Percentiles rank a stretch among this genome's conserved stretches.
Evolutionary conservation across 2,113 vertebrate genomes (phyloP).

Genomic region (Oryzias celebensis): DNA sequence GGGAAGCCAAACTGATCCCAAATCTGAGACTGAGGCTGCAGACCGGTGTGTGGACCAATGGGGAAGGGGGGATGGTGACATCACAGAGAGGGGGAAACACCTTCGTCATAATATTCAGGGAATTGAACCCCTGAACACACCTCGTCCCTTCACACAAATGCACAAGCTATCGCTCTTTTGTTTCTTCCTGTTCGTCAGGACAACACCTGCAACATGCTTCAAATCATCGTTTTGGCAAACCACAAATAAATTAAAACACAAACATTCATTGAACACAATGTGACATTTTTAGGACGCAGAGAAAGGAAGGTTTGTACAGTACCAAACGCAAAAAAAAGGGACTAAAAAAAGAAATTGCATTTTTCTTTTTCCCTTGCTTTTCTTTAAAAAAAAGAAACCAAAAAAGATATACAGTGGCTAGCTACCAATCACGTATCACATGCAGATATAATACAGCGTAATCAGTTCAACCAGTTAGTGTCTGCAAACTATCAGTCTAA

Average conservation of each 20-base stretch:
- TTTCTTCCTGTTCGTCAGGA: constrained; percentile 67
- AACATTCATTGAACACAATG: constrained; percentile 77
- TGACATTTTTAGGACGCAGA: constrained; percentile 72
- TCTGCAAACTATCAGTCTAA: constrained; percentile 83
- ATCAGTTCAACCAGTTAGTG: constrained; percentile 80
- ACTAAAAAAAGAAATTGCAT: constrained; percentile 66
- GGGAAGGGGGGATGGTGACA: constrained; percentile 59
- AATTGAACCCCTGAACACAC: constrained; percentile 42
- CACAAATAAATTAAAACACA: constrained; percentile 81
- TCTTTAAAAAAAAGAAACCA: constrained; percentile 61
- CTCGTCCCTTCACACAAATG: constrained; percentile 67
- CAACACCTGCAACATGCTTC: constrained; percentile 77
- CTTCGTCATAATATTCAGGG: constrained; percentile 35
- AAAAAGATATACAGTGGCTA: constrained; percentile 75
- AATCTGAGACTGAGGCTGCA: constrained; percentile 38
- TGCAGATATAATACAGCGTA: constrained; percentile 80
- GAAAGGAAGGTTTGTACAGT: constrained; percentile 66
- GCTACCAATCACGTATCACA: constrained; percentile 77
- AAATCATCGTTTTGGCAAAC: constrained; percentile 82
- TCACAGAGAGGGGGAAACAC: constrained; percentile 43
- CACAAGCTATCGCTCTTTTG: constrained; percentile 59
- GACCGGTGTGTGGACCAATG: constrained; percentile 42
- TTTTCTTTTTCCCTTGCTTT: constrained; percentile 67
- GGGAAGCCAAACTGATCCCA: constrained; percentile 45
- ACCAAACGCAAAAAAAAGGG: constrained; percentile 48